A percentile compares a stretch with the other conserved stretches of the same genome.
These are phyloP conservation scores for fruit fly (Drosophila melanogaster) DNA, from an alignment of 1,140 invertebrate species.

Conservation along the genomic window DNA sequence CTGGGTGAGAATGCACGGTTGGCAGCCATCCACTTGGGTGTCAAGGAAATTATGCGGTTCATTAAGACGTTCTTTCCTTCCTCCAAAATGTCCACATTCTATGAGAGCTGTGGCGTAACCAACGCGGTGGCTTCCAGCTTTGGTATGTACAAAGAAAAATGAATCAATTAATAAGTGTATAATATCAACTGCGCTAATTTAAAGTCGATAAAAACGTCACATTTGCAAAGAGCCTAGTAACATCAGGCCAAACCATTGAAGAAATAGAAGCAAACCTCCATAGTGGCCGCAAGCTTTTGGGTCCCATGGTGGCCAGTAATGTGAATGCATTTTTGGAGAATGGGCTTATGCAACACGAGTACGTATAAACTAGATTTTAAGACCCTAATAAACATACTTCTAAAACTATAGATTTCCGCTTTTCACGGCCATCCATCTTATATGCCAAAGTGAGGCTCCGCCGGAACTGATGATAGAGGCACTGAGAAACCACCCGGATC, in stretches of 20 bases:
- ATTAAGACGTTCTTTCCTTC: conserved; percentile 94
- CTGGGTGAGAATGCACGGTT: conserved; percentile 99
- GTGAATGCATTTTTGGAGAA: conserved; percentile 94
- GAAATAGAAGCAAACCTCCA: conserved; percentile 96
- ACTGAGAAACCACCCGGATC: conserved; percentile 96
- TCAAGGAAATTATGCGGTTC: conserved; percentile 99
- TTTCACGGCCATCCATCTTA: conserved; percentile 96
- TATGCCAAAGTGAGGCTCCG: conserved; percentile 92
- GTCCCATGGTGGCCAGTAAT: conserved; percentile 97
- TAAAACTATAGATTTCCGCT: conserved; percentile 92
- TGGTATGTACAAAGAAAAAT: conserved; percentile 85
- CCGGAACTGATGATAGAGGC: conserved; percentile 93
- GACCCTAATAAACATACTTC: not conserved
- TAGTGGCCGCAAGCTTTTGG: conserved; percentile 98
- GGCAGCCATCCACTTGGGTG: conserved; percentile 97
- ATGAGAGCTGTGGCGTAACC: conserved; percentile 99
- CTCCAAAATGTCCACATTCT: conserved; percentile 95
- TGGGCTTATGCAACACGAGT: conserved; percentile 93
- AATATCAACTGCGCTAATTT: too few species aligned
- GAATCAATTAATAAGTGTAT: too few species aligned
- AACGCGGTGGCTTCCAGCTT: conserved; percentile 99
- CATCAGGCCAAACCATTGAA: conserved; percentile 94
- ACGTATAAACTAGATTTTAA: conserved; percentile 46
- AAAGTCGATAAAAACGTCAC: conserved; percentile 94
- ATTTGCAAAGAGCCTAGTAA: conserved; percentile 97